Evolutionary conservation across 2,113 vertebrate species (phyloP), one percentile per base, ranked within the genome.

Genomic region (Podarcis muralis): DNA sequence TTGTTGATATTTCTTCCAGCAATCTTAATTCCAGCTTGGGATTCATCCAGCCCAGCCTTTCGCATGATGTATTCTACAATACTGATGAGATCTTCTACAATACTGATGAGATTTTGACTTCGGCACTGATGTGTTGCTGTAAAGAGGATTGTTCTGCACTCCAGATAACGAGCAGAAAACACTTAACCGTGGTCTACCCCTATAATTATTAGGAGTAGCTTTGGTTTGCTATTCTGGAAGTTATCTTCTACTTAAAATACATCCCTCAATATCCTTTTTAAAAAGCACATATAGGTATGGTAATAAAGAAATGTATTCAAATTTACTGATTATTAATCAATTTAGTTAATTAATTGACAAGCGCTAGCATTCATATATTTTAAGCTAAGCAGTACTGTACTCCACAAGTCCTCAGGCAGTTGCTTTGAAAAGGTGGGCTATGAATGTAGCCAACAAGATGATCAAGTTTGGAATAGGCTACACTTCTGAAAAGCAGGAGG

Each of bases 361-460:
- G n/a, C 12, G 2, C 27, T 43, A 62, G 81, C 43, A 32, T 65
- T 65, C 3, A 2, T 22, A 32, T 35, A 59, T 37, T 15, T 5
- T 75, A 79, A 86, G 57, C 6, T 27, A 43, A 88, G 32, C 0
- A 23, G 59, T 25, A 32, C 80, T 88, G 11, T 35, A 32, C 80
- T 86, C 11, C 35, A 40, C 13, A 68, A 43, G 40, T 68, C 12
- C 20, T 71, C 37, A 69, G 7, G 48, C 15, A 37, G 72, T 75
- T 22, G 5, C 5, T 5, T 69, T 69, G 40, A 71, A 27, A 43
- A 27, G 2, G 1, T 1, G 81, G 71, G 0, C 32, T 65, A 20
- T 35, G 35, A 1, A 20, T 11, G 9, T 0, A 0, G 59, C n/a
- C 27, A 8, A 81, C 69, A 1, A 25, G 35, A 27, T 0, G 15